These are phyloP conservation scores for Achroia grisella DNA, from an alignment of 1,140 invertebrate species.

Conservation along the genomic window DNA sequence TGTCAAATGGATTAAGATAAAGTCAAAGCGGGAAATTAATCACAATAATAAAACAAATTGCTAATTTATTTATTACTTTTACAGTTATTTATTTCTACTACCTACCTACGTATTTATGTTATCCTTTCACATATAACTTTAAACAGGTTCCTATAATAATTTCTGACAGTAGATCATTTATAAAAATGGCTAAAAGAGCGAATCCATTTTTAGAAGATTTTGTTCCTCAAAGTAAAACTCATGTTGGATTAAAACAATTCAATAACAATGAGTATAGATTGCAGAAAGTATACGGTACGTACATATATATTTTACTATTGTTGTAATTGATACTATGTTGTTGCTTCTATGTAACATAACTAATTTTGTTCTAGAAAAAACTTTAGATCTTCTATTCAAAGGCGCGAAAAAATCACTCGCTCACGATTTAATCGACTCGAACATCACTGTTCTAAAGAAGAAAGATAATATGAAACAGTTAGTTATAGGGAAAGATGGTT, in stretches of 20 bases:
- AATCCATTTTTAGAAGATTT: slow-evolving; percentile 54
- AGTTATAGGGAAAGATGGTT: slow-evolving; percentile 44
- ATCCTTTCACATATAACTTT: no score
- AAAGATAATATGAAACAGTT: slow-evolving; percentile 52
- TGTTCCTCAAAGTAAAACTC: slow-evolving; percentile 51
- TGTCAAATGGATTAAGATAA: no score
- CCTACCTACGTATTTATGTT: no score
- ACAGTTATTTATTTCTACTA: no score
- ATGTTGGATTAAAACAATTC: slow-evolving; percentile 49
- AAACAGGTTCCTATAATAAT: no score
- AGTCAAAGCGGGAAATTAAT: no score
- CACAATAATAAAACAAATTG: no score
- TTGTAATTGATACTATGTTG: no score
- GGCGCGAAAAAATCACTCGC: slow-evolving; percentile 43
- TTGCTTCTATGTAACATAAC: no score
- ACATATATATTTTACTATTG: no score
- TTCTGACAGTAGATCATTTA: not conserved
- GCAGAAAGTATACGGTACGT: slow-evolving; percentile 50
- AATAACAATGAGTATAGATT: slow-evolving; percentile 56
- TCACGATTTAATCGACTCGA: slow-evolving; percentile 6
- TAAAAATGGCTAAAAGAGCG: slow-evolving; percentile 41
- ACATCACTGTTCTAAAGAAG: slow-evolving; percentile 6
- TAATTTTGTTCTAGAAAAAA: slow-evolving; percentile 44
- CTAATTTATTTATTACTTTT: no score
- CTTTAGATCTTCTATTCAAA: slow-evolving; percentile 39